Evolutionary conservation across 1,140 invertebrate species (phyloP), one percentile per base, ranked within the genome.

Genomic region (Aphidius ervi): DNA sequence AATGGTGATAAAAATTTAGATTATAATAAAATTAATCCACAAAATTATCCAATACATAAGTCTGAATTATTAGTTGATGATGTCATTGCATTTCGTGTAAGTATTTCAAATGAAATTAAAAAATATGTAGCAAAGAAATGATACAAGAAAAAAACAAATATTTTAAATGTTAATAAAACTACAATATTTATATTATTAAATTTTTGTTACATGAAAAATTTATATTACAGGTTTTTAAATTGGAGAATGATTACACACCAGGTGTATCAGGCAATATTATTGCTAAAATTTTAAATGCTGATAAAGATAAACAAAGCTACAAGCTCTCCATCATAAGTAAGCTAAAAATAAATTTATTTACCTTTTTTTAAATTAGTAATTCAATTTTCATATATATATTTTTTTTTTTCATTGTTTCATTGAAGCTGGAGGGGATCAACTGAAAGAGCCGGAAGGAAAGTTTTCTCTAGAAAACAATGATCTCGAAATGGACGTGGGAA

Each of bases 11-110:
- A 58, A n/a, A 39, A 9, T 20, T 9, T 10, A 37, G 53, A 23
- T 49, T 66, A 37, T 48, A 5, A 16, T 0, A 62, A 53, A 37
- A 6, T 49, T 7, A 64, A 67, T 55, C 5, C 65, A 0, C 39
- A 65, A 53, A 42, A 59, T 1, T 59, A 61, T 63, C 56, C 64
- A 9, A 5, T 56, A 42, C 53, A 67, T 58, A 47, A 46, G 42
- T 23, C 16, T 6, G 59, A 59, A 49, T 57, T 67, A 39, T 7
- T 59, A 56, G 5, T 61, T 52, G 52, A 66, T 52, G 67, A 74
- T 37, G 46, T 69, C 20, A 58, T 74, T 43, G 68, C 68, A 2
- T 74, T 76, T 20, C 71, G 72, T 43, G 74, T 75, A 67, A 65
- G 52, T 55, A 43, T n/a, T 31, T 47, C 42, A 9, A 56, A 53